Evolutionary conservation across 2,888 invertebrate species (phyloP), one percentile per base, ranked within the genome.

Genomic region (Drosophila macrospina): DNA sequence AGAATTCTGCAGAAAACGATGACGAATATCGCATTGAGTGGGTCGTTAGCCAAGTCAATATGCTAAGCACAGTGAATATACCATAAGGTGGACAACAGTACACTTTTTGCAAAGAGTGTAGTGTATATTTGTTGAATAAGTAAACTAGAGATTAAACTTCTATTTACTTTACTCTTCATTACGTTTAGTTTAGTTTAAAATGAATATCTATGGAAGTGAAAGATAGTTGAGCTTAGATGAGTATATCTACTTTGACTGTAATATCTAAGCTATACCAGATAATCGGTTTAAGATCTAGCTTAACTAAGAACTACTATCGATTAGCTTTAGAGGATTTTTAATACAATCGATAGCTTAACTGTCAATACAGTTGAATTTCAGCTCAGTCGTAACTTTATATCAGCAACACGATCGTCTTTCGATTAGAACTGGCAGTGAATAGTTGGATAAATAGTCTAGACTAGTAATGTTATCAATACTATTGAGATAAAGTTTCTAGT

Each of bases 31-130:
- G 28, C 24, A 11, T 24, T 32, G 34, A 32, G 42, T 44, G 34
- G 48, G 36, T 41, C 41, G 32, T 48, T 59, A 48, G 50, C 26
- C 2, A 41, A 26, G 59, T 60, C 41, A 51, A 60, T 44, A 51
- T 50, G 16, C 59, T 47, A 26, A 32, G 6, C 41, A 55, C 55
- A 55, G 55, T 55, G 26, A 10, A 13, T 1, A 34, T 11, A 4
- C 34, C 2, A 1, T 34, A 15, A 26, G 15, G 10, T 24, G 42
- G 16, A 41, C n/a, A 36, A 10, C 2, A 24, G 13, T 13, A 5
- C 6, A 13, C 11, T 16, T 6, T 11, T 34, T 47, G 0, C 4
- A 34, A 16, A 13, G 15, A 11, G 15, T 30, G 5, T 11, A 42
- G 6, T n/a, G 13, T n/a, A 7, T 20, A 20, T 20, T 20, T 20